phyloP scores from a whole-genome alignment of 2,888 invertebrate species.

The Ormyrus labotus region DNA sequence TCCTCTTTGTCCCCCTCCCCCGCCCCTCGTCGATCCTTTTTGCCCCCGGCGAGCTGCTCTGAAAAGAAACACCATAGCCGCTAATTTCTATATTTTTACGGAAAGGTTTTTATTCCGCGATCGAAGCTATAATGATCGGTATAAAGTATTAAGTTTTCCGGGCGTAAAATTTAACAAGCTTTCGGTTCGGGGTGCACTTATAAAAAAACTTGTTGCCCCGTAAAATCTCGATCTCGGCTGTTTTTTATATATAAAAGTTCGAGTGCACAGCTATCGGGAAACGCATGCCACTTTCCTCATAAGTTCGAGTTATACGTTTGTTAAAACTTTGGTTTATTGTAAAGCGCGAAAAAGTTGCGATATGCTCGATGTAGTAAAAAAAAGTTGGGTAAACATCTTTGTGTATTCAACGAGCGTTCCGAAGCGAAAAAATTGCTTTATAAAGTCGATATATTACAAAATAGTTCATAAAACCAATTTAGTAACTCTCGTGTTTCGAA shows the following conservation, averaged over 20 bases:
- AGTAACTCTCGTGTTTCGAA: too few relatives aligned
- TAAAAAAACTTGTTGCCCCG: slow-evolving; percentile 8
- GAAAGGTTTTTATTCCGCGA: too few relatives aligned
- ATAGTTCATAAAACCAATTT: too few relatives aligned
- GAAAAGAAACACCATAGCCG: background rate
- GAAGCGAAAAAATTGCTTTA: background rate
- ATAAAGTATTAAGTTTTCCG: slow-evolving; percentile 16
- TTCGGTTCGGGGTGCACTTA: background rate
- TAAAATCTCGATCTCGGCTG: slow-evolving; percentile 20
- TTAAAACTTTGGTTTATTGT: slow-evolving; percentile 33
- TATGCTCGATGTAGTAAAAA: background rate
- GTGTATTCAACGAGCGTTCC: background rate
- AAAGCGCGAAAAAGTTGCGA: slow-evolving; percentile 16
- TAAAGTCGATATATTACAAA: too few relatives aligned
- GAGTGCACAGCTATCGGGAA: slow-evolving; percentile 19
- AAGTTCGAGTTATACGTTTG: slow-evolving; percentile 26
- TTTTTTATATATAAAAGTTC: slow-evolving; percentile 29
- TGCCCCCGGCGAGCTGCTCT: background rate
- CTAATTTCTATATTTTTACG: too few relatives aligned
- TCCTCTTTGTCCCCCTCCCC: background rate
- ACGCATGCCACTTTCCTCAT: background rate
- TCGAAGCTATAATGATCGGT: too few relatives aligned
- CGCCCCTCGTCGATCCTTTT: background rate
- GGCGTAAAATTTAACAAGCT: slow-evolving; percentile 27
- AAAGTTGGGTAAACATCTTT: background rate